Evolutionary conservation across 2,888 invertebrate genomes (phyloP).

Genomic region (Polietes domitor): DNA sequence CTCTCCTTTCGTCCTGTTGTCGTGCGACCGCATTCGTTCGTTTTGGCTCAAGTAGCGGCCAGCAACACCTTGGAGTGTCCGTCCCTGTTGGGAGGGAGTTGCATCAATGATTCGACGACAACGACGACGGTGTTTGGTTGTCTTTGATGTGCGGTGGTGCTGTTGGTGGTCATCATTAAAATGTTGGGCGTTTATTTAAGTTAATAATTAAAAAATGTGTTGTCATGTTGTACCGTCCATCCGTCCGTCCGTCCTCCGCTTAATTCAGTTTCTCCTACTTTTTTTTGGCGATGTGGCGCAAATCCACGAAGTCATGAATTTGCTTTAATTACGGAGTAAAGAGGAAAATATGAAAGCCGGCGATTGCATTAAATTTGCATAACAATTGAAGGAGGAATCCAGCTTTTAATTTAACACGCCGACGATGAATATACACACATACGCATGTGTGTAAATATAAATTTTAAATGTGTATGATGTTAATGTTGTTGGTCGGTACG

Average conservation of each 20-base stretch:
- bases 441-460: too few relatives aligned
- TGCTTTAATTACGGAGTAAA: background rate
- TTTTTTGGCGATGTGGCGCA: background rate
- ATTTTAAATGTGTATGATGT: too few relatives aligned
- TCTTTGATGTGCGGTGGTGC: slow-evolving; percentile 15
- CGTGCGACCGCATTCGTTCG: slow-evolving; percentile 6
- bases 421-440: too few relatives aligned
- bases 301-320: slow-evolving; percentile 4
- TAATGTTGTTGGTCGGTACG: too few relatives aligned
- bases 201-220: slow-evolving; percentile 57
- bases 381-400: background rate
- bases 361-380: slow-evolving; percentile 11
- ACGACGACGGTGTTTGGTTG: background rate
- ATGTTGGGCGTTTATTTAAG: slow-evolving; percentile 44
- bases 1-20: background rate
- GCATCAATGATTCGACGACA: background rate
- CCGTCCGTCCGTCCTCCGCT: too few relatives aligned
- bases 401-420: background rate
- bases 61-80: background rate
- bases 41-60: background rate
- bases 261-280: background rate
- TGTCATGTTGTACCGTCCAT: slow-evolving; percentile 20
- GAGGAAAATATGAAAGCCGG: background rate
- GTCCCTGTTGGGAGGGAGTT: background rate
- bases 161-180: slow-evolving; percentile 31